A percentile compares a stretch with the other conserved stretches of the same genome.
phyloP scores from a whole-genome alignment of 2,888 invertebrate genomes.

The Metopia argyrocephala region DNA sequence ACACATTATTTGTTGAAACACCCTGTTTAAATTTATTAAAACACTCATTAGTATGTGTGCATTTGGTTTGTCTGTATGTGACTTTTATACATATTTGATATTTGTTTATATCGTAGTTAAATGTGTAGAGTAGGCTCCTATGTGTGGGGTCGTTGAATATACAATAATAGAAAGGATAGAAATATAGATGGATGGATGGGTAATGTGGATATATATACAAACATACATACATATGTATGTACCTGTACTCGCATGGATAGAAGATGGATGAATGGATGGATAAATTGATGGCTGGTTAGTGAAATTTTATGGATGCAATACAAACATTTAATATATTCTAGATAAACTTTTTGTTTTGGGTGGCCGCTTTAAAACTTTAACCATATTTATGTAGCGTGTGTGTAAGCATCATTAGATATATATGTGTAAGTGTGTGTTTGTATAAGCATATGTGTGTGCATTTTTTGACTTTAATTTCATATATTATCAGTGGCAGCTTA shows the following conservation, averaged over 20 bases:
- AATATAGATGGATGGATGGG: conserved; percentile 21
- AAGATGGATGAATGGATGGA: conserved; percentile 11
- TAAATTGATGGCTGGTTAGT: conserved; percentile 25
- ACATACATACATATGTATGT: too few species aligned
- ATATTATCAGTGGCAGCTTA: conserved; percentile 22
- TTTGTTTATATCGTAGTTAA: conserved; percentile 8
- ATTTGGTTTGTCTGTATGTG: conserved; percentile 2
- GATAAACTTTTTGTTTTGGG: conserved; percentile 56
- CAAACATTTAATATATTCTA: conserved; percentile 55
- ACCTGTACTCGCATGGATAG: too few species aligned
- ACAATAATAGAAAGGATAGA: neutral
- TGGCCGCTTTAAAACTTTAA: conserved; percentile 40
- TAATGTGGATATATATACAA: conserved; percentile 45
- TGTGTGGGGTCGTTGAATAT: conserved; percentile 1
- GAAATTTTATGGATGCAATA: conserved; percentile 41
- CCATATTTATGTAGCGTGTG: neutral
- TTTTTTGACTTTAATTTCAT: neutral
- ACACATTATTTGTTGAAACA: neutral
- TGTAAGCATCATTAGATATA: neutral
- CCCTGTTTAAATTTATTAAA: neutral
- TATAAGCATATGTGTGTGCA: neutral
- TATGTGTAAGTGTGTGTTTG: neutral
- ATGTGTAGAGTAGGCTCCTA: neutral
- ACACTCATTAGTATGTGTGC: neutral
- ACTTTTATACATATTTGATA: conserved; percentile 15